These are phyloP conservation scores for Emydoidea blandingii DNA, from an alignment of 2,797 vertebrate genomes.

Conservation along the genomic window DNA sequence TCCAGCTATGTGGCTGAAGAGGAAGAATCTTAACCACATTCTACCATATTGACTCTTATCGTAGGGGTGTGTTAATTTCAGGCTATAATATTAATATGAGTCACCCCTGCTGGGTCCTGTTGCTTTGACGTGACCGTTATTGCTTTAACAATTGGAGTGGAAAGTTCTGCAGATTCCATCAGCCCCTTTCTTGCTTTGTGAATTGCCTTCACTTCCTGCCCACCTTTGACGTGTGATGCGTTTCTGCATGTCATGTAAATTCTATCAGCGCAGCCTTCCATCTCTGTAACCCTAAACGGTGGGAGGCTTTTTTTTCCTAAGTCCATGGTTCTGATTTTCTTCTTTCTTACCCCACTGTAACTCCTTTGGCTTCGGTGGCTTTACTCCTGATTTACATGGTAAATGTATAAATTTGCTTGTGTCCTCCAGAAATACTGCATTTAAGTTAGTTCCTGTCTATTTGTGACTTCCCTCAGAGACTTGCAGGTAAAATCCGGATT, in stretches of 20 bases:
- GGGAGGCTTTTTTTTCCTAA: not conserved
- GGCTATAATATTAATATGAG: not conserved
- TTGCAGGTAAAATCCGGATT: not conserved
- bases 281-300: not conserved
- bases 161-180: not conserved
- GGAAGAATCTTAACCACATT: not conserved
- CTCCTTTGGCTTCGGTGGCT: not conserved
- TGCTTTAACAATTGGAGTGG: not conserved
- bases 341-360: not conserved
- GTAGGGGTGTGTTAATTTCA: not conserved
- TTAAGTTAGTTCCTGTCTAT: not conserved
- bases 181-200: not conserved
- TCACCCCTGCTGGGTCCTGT: not conserved
- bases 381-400: not conserved
- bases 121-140: not conserved
- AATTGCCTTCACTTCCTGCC: not conserved
- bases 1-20: not conserved
- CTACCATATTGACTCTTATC: not conserved
- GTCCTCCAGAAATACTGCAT: not conserved
- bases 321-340: not conserved
- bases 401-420: not conserved
- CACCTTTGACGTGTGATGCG: not conserved
- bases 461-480: not conserved
- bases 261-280: not conserved
- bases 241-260: not conserved